Evolutionary conservation across 2,113 vertebrate species (phyloP).

Genomic region (Oryzias javanicus): DNA sequence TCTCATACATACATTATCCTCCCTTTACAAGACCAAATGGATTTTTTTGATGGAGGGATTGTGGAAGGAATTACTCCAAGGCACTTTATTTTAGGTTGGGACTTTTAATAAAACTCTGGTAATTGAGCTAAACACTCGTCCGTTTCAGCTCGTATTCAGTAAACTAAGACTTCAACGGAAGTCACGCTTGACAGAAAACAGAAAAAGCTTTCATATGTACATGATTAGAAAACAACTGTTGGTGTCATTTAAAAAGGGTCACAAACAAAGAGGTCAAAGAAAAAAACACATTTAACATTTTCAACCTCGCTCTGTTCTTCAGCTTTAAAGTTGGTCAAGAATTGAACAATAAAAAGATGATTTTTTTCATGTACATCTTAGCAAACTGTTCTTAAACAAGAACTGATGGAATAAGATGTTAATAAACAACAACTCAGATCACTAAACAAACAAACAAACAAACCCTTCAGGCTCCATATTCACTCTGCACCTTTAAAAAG

Average conservation of each 20-base stretch:
- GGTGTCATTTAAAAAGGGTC: conserved; percentile 7
- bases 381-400: too few species aligned
- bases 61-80: conserved; percentile 40
- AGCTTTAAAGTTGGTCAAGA: too few species aligned
- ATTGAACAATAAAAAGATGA: too few species aligned
- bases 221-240: conserved; percentile 11
- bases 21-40: conserved; percentile 68
- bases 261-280: background rate
- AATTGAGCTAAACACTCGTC: conserved; percentile 66
- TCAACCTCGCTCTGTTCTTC: too few species aligned
- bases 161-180: conserved; percentile 31
- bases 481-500: too few species aligned
- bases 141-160: conserved; percentile 58
- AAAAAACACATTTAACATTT: background rate
- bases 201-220: conserved; percentile 14
- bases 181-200: conserved; percentile 38
- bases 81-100: conserved; percentile 30
- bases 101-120: conserved; percentile 59
- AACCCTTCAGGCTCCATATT: too few species aligned
- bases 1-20: conserved; percentile 79
- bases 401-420: too few species aligned
- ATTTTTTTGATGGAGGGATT: conserved; percentile 44
- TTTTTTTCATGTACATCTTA: too few species aligned
- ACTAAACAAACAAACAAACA: too few species aligned
- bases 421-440: too few species aligned